These are phyloP conservation scores for Hetaerina titia DNA, from an alignment of 2,888 invertebrate species.

Conservation along the genomic window DNA sequence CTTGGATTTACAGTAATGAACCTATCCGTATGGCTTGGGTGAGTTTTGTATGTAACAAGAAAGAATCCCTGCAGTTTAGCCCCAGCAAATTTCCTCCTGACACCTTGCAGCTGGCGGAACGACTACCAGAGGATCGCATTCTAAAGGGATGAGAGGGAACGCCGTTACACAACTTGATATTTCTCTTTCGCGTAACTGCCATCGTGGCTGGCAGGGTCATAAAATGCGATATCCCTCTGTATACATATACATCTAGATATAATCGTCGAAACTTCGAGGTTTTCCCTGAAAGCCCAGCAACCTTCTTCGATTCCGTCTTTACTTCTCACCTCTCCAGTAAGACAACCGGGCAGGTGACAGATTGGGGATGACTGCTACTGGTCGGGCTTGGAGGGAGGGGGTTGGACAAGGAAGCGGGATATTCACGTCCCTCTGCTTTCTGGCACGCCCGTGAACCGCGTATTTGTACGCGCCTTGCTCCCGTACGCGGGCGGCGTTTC, in stretches of 20 bases:
- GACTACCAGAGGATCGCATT: background rate
- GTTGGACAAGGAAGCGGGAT: background rate
- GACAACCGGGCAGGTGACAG: background rate
- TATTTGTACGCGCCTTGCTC: background rate
- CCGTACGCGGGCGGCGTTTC: background rate
- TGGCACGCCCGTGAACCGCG: background rate
- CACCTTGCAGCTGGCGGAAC: background rate
- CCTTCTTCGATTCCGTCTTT: background rate
- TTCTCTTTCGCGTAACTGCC: background rate
- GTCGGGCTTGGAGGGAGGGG: background rate
- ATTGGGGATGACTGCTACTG: background rate
- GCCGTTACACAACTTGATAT: background rate
- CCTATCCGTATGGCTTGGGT: background rate
- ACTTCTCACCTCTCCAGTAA: background rate
- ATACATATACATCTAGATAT: background rate
- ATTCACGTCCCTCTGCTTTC: background rate
- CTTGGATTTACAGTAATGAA: background rate
- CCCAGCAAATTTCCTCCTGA: background rate
- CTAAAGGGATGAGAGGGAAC: background rate
- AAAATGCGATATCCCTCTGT: constrained; percentile 6
- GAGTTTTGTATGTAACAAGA: background rate
- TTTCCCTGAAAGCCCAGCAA: background rate
- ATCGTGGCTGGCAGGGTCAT: background rate
- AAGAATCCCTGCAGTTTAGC: background rate
- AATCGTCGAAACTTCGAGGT: background rate